Conservation (phyloP, 2,888 invertebrate genomes). For the Chironomus riparius region DNA sequence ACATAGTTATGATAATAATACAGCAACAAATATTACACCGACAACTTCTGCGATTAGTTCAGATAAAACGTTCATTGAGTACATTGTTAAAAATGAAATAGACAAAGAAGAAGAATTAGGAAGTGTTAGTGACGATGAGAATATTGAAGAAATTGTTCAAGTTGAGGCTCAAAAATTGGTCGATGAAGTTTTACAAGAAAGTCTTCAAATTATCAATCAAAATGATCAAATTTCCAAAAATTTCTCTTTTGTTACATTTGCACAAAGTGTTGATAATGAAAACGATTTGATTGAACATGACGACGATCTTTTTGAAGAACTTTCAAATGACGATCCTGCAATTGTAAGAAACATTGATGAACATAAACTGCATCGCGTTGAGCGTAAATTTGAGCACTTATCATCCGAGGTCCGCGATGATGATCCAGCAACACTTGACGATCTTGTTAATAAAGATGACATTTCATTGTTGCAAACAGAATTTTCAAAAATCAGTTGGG, state of each 20-base stretch:
- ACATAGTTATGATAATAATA: slow-evolving; percentile 8
- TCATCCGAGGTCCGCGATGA: slow-evolving; percentile 36
- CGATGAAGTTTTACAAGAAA: background rate
- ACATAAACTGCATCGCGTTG: slow-evolving; percentile 36
- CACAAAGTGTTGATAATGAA: background rate
- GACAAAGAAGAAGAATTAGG: too few relatives aligned
- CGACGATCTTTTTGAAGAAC: background rate
- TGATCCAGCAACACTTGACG: slow-evolving; percentile 30
- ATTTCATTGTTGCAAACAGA: slow-evolving; percentile 41
- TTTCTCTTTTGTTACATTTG: background rate
- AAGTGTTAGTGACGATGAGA: background rate
- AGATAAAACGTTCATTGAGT: background rate
- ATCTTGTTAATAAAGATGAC: slow-evolving; percentile 39
- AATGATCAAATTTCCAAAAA: background rate
- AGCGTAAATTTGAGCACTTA: slow-evolving; percentile 39
- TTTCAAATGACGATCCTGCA: background rate
- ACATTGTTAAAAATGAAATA: too few relatives aligned
- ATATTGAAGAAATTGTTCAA: slow-evolving; percentile 1
- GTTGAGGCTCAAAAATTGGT: background rate
- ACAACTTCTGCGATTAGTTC: background rate
- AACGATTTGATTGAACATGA: background rate
- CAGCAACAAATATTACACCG: slow-evolving; percentile 20
- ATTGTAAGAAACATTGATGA: slow-evolving; percentile 28
- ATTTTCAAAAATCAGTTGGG: slow-evolving; percentile 43
- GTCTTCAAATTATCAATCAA: background rate